Base-by-base conservation (phyloP, 2,888 invertebrate genomes). In the Orgyia antiqua region DNA sequence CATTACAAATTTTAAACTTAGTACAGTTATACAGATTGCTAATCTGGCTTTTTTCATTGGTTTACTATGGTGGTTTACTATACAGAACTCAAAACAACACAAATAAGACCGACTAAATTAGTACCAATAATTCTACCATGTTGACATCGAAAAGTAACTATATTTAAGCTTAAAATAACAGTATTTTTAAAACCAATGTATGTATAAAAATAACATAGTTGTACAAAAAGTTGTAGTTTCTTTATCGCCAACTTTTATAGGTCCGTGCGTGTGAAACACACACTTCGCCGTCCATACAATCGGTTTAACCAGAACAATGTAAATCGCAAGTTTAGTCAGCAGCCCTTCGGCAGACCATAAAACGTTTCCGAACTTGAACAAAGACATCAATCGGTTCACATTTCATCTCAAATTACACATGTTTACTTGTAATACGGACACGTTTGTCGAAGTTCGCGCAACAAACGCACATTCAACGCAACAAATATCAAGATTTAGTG, bases 381-480 rank as follows among this genome's bases (percentile, higher is more conserved):
- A 80, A 83, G 83, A 82, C 83, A 84, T 84, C 78, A 80, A 79
- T 70, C 60, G 76, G 69, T 68, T 68, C 78, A 80, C 83, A 83
- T 82, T 79, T 83, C 78, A 79, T 71, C 72, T 68, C 71, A 78
- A 83, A 83, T 82, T 74, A 71, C 78, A 74, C 64, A 39, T 69
- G 71, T 68, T 71, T 63, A 61, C 66, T 61, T 69, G 59, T 66
- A 70, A 73, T 52, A 49, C 50, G 58, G 54, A 54, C 58, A 56
- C 51, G 39, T 61, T 60, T 51, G 50, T 57, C 51, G 39, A 61
- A 64, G 49, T 57, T 47, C 45, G 46, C 51, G 45, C 40, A 45
- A 58, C 52, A 54, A 41, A 37, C 43, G 51, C 48, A 58, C 53
- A 53, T 62, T 62, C 42, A 45, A 45, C 54, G 48, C 58, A 64